Evolutionary conservation across 2,113 vertebrate species (phyloP).

Genomic region (Illadopsis cleaveri): DNA sequence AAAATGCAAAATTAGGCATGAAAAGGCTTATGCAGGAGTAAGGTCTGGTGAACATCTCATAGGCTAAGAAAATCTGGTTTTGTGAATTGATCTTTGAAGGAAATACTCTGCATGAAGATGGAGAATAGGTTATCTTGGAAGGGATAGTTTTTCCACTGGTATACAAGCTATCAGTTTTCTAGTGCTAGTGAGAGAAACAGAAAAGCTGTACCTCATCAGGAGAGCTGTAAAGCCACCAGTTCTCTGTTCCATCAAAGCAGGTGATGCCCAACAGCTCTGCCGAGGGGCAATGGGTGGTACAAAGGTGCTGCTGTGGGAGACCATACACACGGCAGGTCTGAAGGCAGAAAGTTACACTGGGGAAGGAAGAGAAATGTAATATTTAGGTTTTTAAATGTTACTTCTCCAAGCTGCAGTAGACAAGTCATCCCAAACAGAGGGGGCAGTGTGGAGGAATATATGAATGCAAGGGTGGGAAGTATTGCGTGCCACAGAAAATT

Average conservation of each 20-base stretch:
- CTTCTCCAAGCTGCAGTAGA: neutral
- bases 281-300: accelerated
- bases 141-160: neutral
- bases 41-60: neutral
- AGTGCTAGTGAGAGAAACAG: neutral
- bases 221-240: neutral
- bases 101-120: neutral
- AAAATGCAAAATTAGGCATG: neutral
- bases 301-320: neutral
- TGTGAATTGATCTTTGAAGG: neutral
- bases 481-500: neutral
- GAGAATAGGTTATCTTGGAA: neutral
- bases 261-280: neutral
- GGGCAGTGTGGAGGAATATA: neutral
- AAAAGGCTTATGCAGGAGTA: neutral
- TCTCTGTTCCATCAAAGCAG: neutral
- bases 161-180: neutral
- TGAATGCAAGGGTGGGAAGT: neutral
- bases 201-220: accelerated
- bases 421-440: neutral
- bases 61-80: neutral
- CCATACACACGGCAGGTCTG: accelerated
- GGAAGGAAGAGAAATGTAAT: neutral
- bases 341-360: neutral
- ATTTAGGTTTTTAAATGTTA: neutral